Base-by-base conservation (phyloP, 92 coral and sea anemone species). In the Palythoa heliodiscus region DNA sequence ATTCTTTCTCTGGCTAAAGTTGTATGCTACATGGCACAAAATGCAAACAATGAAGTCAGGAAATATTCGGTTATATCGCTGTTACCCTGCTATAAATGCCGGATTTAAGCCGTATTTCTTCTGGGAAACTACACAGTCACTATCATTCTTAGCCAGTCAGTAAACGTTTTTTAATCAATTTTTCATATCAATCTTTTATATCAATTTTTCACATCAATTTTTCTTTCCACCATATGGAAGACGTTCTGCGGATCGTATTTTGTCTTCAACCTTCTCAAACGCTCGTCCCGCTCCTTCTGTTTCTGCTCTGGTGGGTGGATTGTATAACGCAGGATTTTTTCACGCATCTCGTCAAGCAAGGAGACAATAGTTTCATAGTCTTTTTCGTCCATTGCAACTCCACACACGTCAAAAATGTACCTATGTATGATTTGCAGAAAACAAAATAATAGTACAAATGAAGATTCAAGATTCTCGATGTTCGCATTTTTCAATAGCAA, bases 181-280 rank as follows among this genome's bases (percentile, higher is more conserved):
- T 29, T 29, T 29, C 35, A 29, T 29, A 29, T 29, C 35, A 29
- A 29, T 29, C 70, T 54, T 54, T 14, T 54, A 10, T 3, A 23
- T 61, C 24, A 61, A 24, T 61, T 5, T 61, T 61, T 25, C 15
- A 69, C 19, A 35, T 24, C 15, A 12, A 69, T 24, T 2, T 25
- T 15, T 37, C 73, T 69, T 37, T 69, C 73, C 11, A 69, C 73
- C 47, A 25, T 69, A 37, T 69, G 73, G 43, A 69, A 69, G 47
- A 69, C 73, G 73, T 69, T 69, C 15, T 29, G 73, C 11, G 73
- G 73, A 24, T 69, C 73, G 47, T 25, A 69, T 15, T 11, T 10
- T 37, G 39, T 29, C 73, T 69, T 69, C 73, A 69, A 6, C 7
- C 13, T 69, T 29, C 47, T 10, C 47, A 69, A 15, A 9, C 73